Percentiles rank a stretch among this genome's conserved stretches.
phyloP scores from a whole-genome alignment of 2,113 vertebrate species.

The Paramormyrops kingsleyae region DNA sequence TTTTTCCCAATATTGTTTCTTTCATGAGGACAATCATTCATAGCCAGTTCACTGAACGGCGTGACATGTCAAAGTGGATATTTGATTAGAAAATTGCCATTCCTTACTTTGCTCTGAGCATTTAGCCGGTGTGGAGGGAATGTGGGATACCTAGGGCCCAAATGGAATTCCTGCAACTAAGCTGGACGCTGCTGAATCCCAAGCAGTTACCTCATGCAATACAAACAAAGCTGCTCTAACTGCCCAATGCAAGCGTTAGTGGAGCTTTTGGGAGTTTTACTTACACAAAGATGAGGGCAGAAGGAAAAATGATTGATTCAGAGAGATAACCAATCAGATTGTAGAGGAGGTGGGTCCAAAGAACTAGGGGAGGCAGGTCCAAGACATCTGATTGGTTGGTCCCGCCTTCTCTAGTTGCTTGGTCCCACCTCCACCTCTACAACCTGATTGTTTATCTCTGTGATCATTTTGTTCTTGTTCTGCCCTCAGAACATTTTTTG shows the following conservation, averaged over 20 bases:
- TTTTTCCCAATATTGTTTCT: conserved; percentile 14
- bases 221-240: not conserved
- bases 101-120: not conserved
- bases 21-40: conserved; percentile 13
- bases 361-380: too few relatives aligned
- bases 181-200: not conserved
- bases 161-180: not conserved
- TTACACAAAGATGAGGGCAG: too few relatives aligned
- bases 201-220: too few relatives aligned
- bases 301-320: too few relatives aligned
- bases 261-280: not conserved
- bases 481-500: too few relatives aligned
- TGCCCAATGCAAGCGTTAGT: not conserved
- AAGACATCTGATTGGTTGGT: too few relatives aligned
- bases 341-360: too few relatives aligned
- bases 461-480: too few relatives aligned
- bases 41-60: conserved; percentile 1
- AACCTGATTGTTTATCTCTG: too few relatives aligned
- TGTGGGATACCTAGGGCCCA: not conserved
- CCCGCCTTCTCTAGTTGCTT: too few relatives aligned
- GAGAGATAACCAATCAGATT: too few relatives aligned
- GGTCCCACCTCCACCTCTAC: too few relatives aligned
- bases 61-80: not conserved
- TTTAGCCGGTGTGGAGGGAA: not conserved
- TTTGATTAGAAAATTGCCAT: conserved; percentile 9